phyloP scores from a whole-genome alignment of 2,797 vertebrate species.

The Peromyscus melanophrys region DNA sequence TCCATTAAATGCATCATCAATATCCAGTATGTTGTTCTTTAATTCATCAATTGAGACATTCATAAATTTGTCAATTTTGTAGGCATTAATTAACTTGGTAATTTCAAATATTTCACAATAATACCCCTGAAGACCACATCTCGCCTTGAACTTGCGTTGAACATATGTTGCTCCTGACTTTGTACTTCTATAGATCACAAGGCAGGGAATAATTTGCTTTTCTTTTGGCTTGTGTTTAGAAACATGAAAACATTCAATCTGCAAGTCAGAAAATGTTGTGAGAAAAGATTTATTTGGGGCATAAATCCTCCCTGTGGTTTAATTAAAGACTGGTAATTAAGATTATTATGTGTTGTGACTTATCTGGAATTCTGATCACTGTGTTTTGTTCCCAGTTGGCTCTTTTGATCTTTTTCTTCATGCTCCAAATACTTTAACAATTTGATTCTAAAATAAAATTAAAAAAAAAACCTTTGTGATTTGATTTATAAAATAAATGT shows the following conservation, averaged over 20 bases:
- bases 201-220: conserved; percentile 60
- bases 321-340: conserved; percentile 88
- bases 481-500: conserved; percentile 76
- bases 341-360: conserved; percentile 79
- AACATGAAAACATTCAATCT: conserved; percentile 73
- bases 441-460: conserved; percentile 8
- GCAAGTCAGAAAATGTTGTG: conserved; percentile 80
- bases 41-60: conserved; percentile 58
- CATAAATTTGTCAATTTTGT: conserved; percentile 63
- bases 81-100: conserved; percentile 60
- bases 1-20: conserved; percentile 15
- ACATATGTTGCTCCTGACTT: conserved; percentile 73
- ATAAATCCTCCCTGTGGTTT: conserved; percentile 82
- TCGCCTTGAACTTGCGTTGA: conserved; percentile 64
- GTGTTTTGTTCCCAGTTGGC: conserved; percentile 73
- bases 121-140: conserved; percentile 43
- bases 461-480: conserved; percentile 62
- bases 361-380: conserved; percentile 86
- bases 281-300: conserved; percentile 80
- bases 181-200: conserved; percentile 65
- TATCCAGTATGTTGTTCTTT: conserved; percentile 14
- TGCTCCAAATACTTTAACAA: conserved; percentile 78
- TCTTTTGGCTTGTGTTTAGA: conserved; percentile 61
- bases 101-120: conserved; percentile 74
- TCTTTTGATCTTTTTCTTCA: conserved; percentile 85